Evolutionary conservation across 2,888 invertebrate species (phyloP).

Genomic region (Drosophila mettleri): DNA sequence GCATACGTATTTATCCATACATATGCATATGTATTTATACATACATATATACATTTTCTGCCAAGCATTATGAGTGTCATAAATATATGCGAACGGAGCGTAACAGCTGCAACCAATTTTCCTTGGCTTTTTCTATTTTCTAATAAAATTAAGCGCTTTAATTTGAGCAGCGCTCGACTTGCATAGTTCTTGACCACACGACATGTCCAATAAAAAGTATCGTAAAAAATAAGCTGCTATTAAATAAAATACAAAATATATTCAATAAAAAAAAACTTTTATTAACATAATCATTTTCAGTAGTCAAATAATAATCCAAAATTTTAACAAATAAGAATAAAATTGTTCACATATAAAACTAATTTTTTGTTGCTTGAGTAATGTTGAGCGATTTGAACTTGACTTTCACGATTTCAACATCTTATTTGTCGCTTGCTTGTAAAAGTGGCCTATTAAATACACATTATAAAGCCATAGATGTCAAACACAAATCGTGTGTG

Average conservation of each 20-base stretch:
- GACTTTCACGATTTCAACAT: conserved; percentile 69
- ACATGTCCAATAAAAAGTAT: conserved; percentile 49
- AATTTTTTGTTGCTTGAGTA: conserved; percentile 12
- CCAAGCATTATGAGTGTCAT: conserved; percentile 60
- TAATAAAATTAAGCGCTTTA: conserved; percentile 6
- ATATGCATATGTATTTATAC: background rate
- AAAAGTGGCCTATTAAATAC: conserved; percentile 76
- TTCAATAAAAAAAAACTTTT: background rate
- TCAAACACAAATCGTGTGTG: conserved; percentile 8
- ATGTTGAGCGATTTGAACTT: conserved; percentile 71
- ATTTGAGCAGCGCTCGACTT: conserved; percentile 34
- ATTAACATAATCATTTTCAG: no score
- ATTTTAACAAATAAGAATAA: background rate
- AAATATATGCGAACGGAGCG: conserved; percentile 58
- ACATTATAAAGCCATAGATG: conserved; percentile 65
- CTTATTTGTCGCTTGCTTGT: conserved; percentile 78
- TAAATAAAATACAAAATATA: conserved; percentile 17
- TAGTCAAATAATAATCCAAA: background rate
- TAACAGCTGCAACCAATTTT: conserved; percentile 67
- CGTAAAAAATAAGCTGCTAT: conserved; percentile 36
- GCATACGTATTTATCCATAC: background rate
- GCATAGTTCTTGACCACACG: conserved; percentile 36
- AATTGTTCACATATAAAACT: conserved; percentile 3
- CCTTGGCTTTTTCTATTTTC: conserved; percentile 6
- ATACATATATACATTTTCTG: conserved; percentile 19